phyloP scores from a whole-genome alignment of 1,140 invertebrate species.

The Drosophila takahashii region DNA sequence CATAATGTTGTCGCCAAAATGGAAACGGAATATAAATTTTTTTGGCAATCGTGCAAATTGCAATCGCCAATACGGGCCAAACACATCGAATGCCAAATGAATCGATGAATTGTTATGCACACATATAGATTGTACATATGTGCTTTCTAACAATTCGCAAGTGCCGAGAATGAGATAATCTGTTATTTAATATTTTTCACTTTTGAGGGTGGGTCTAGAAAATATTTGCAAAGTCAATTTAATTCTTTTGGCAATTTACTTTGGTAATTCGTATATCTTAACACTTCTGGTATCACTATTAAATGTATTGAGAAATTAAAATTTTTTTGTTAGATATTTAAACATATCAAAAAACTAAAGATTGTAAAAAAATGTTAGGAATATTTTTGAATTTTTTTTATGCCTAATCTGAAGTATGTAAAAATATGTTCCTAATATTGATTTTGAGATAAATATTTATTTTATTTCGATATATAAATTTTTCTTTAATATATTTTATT shows the following conservation, averaged over 20 bases:
- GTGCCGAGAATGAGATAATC: conserved; percentile 42
- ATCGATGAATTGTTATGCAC: conserved; percentile 53
- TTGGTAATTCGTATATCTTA: neutral
- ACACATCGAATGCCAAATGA: conserved; percentile 55
- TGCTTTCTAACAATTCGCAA: conserved; percentile 33
- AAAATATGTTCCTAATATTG: neutral
- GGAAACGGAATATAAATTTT: conserved; percentile 52
- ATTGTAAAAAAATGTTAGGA: too few species aligned
- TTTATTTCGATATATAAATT: too few species aligned
- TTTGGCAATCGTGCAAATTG: conserved; percentile 61
- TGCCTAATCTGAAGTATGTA: too few species aligned
- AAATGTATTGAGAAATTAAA: neutral
- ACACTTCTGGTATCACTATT: neutral
- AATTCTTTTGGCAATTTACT: neutral
- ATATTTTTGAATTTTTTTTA: too few species aligned
- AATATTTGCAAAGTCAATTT: conserved; percentile 14
- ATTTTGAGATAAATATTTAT: too few species aligned
- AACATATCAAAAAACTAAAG: neutral
- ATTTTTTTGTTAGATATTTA: neutral
- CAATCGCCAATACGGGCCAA: conserved; percentile 47
- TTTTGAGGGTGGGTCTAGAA: conserved; percentile 1
- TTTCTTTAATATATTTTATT: too few species aligned
- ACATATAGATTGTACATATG: conserved; percentile 10
- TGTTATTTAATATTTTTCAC: conserved; percentile 41
- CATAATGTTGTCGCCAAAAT: conserved; percentile 59